A percentile compares a stretch with the other conserved stretches of the same genome.
Conservation (phyloP, 64 coral and sea anemone genomes). For the Pachyseris speciosa region DNA sequence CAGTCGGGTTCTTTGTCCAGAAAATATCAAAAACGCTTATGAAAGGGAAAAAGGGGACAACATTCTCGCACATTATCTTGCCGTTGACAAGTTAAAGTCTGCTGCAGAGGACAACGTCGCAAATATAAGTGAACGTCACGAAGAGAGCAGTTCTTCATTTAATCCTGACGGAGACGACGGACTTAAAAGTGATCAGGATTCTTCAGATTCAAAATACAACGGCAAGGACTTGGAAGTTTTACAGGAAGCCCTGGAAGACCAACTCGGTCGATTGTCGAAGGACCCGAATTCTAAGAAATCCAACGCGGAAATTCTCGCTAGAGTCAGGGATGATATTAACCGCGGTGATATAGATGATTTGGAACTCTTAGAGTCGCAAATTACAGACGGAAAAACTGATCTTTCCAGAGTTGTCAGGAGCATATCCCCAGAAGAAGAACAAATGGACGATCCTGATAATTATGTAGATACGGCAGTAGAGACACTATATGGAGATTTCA, state of each 20-base stretch:
- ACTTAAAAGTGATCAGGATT: neutral
- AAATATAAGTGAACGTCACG: neutral
- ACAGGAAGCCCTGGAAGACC: slow-evolving; percentile 18
- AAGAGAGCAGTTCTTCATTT: neutral
- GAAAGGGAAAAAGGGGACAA: slow-evolving; percentile 16
- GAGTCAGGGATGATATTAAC: slow-evolving; percentile 62
- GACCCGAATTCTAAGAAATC: slow-evolving; percentile 10
- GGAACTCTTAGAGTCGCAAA: slow-evolving; percentile 49
- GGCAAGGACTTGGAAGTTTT: slow-evolving; percentile 14
- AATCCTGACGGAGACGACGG: neutral
- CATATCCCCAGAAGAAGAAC: neutral
- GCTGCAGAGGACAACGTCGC: neutral
- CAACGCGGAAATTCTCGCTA: neutral
- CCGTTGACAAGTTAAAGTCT: slow-evolving; percentile 17
- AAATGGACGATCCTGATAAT: neutral
- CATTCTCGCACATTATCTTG: slow-evolving; percentile 25
- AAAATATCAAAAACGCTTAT: neutral
- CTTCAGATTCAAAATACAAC: neutral
- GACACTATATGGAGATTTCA: neutral
- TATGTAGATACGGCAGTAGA: neutral
- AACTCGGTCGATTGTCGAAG: neutral
- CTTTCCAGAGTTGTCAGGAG: slow-evolving; percentile 3
- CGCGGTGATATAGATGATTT: slow-evolving; percentile 49
- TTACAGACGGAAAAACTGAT: slow-evolving; percentile 32
- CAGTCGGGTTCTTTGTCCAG: neutral